Evolutionary conservation across 2,888 invertebrate genomes (phyloP), one percentile per base, ranked within the genome.

Genomic region (Empis livida): DNA sequence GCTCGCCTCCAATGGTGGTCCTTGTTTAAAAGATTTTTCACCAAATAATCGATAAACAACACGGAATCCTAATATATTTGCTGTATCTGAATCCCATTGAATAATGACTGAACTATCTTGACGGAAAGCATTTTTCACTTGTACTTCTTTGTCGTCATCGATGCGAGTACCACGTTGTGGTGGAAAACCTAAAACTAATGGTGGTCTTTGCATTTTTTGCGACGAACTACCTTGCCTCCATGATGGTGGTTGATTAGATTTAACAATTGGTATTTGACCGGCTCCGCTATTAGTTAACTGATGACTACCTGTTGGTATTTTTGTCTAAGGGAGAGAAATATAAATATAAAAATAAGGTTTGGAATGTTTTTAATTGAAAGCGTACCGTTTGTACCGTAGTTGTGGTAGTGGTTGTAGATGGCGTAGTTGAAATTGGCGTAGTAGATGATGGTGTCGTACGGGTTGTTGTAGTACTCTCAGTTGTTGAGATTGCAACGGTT

Each of bases 11-110:
- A 93, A 69, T 2, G 90, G 89, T 14, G 91, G 90, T 6, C 91
- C 91, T 65, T 89, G 87, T 59, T 91, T 90, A 70, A 92, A 93
- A 56, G 78, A 84, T 62, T 86, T 84, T 59, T 91, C 91, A 5
- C 92, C 93, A 60, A 93, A 93, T 39, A 92, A 72, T 47, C 92
- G 73, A 65, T 92, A 92, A 17, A 91, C 86, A 11, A 92, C 90
- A 50, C 89, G 76, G 64, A 91, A 92, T 44, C 90, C 91, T n/a
- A 90, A 74, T 58, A 88, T 86, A 61, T 88, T 89, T 0, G 84
- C 80, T 11, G 85, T 85, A 59, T 89, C 84, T 2, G 89, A 89
- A 61, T 89, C 89, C 92, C 92, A 93, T 61, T 90, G 87, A 54
- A 93, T 88, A 57, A 90, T 83, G 16, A 93, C 87, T 0, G 90